Evolutionary conservation across 2,797 vertebrate species (phyloP).

Genomic region (Triplophysa bombifrons): DNA sequence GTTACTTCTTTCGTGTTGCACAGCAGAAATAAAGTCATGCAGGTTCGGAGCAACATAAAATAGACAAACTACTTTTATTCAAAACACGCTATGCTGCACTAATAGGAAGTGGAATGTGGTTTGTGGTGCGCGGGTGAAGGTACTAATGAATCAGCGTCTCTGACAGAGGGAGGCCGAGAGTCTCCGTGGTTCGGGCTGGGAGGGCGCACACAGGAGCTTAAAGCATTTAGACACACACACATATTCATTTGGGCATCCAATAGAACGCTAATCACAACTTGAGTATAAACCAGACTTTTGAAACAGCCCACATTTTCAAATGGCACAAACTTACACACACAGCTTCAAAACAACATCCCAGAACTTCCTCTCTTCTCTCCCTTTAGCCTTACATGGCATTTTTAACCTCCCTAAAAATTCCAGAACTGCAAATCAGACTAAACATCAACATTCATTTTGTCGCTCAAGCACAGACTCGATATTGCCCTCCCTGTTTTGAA

Average conservation of each 20-base stretch:
- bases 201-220: slow-evolving; percentile 59
- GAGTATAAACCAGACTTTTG: slow-evolving; percentile 69
- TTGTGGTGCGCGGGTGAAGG: slow-evolving; percentile 52
- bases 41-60: background rate
- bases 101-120: slow-evolving; percentile 52
- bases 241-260: slow-evolving; percentile 53
- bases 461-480: background rate
- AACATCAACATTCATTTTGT: slow-evolving; percentile 28
- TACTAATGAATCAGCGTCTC: slow-evolving; percentile 64
- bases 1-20: background rate
- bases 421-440: background rate
- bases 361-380: slow-evolving; percentile 4
- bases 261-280: slow-evolving; percentile 68
- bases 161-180: slow-evolving; percentile 56
- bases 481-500: slow-evolving; percentile 4
- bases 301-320: slow-evolving; percentile 17
- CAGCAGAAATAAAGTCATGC: background rate
- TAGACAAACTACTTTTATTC: slow-evolving; percentile 32
- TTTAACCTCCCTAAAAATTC: background rate
- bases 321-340: slow-evolving; percentile 7
- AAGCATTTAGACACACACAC: slow-evolving; percentile 62
- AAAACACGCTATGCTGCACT: slow-evolving; percentile 46
- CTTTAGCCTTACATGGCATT: slow-evolving; percentile 4
- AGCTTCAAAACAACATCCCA: background rate
- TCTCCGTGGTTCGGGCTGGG: slow-evolving; percentile 58